Evolutionary conservation across 2,113 vertebrate species (phyloP).

Genomic region (Eptatretus burgeri): DNA sequence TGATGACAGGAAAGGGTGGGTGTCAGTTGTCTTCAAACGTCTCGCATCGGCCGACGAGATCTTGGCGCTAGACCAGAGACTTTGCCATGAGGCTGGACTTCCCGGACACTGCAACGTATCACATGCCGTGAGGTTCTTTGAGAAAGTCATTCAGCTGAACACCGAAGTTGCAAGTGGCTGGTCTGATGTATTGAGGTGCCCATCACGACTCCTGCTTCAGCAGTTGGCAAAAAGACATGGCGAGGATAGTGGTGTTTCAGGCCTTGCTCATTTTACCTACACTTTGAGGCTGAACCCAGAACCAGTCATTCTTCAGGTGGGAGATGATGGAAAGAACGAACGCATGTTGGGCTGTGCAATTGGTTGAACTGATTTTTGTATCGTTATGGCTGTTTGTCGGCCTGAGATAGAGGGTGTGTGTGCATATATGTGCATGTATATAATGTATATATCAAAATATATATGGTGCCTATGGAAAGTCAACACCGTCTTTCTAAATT

Average conservation of each 20-base stretch:
- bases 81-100: conserved; percentile 86
- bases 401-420: no score
- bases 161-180: neutral
- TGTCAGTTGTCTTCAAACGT: conserved; percentile 3
- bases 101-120: conserved; percentile 69
- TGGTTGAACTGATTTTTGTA: no score
- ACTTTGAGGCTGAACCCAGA: neutral
- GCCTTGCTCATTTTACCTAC: neutral
- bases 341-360: no score
- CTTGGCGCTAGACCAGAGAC: conserved; percentile 42
- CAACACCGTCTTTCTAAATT: no score
- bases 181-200: neutral
- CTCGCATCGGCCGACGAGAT: conserved; percentile 1
- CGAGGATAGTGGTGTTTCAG: neutral
- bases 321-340: no score
- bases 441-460: no score
- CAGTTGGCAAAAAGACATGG: no score
- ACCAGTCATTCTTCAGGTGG: neutral
- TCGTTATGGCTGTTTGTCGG: no score
- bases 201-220: neutral
- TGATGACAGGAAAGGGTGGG: neutral
- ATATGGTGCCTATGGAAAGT: no score
- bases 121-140: conserved; percentile 76
- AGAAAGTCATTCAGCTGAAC: conserved; percentile 30
- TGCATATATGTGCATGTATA: no score